Percentiles rank a stretch among this genome's conserved stretches.
phyloP scores from a whole-genome alignment of 1,140 invertebrate genomes.

The Whitmania pigra region DNA sequence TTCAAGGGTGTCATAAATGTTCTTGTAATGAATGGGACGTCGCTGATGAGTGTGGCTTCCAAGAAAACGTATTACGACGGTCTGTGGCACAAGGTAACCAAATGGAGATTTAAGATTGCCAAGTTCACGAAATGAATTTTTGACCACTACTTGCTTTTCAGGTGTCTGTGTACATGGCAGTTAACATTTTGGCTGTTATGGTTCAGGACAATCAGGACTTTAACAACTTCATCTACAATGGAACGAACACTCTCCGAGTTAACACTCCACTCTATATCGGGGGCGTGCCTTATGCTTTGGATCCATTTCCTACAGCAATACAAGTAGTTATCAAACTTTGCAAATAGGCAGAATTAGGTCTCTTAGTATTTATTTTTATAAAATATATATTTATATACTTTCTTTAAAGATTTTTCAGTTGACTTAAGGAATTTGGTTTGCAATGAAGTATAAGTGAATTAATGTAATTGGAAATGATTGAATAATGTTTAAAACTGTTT shows the following conservation, averaged over 20 bases:
- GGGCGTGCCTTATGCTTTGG: background rate
- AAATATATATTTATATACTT: background rate
- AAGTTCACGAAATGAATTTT: no score
- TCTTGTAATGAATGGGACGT: conserved; percentile 4
- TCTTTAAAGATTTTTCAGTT: background rate
- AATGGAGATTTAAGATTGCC: background rate
- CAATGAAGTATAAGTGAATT: no score
- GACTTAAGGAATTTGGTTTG: no score
- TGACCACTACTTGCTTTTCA: no score
- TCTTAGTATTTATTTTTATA: background rate
- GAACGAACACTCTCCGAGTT: background rate
- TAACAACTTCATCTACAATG: background rate
- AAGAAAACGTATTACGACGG: conserved; percentile 21
- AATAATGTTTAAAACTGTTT: background rate
- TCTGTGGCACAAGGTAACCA: conserved; percentile 16
- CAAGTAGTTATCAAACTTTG: background rate
- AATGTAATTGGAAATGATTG: background rate
- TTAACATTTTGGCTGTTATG: background rate
- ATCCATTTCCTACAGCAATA: background rate
- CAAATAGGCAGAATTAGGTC: background rate
- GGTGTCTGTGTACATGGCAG: background rate
- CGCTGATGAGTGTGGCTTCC: background rate
- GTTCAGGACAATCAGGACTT: background rate
- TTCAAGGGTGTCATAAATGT: conserved; percentile 15
- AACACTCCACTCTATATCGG: background rate